Percentiles rank a stretch among this genome's conserved stretches.
These are phyloP conservation scores for Keiferia lycopersicella DNA, from an alignment of 2,888 invertebrate species.

Conservation along the genomic window DNA sequence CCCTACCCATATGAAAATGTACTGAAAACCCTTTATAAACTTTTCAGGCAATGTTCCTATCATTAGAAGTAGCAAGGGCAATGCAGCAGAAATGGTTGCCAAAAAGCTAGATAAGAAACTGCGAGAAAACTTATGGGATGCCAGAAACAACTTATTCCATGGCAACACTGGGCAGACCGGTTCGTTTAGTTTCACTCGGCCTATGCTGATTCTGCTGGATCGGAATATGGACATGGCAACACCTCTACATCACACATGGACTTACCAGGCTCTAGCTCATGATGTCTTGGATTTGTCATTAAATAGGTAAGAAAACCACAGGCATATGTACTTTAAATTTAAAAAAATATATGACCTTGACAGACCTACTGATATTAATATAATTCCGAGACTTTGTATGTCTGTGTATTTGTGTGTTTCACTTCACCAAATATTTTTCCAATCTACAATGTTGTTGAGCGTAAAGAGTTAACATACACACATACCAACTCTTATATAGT, in stretches of 20 bases:
- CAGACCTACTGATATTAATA: no score
- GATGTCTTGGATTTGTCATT: constrained; percentile 96
- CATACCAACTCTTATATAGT: no score
- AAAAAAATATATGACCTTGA: no score
- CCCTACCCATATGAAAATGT: no score
- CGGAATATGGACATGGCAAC: constrained; percentile 98
- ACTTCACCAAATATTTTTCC: neutral
- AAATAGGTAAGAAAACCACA: constrained; percentile 82
- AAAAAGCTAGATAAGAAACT: constrained; percentile 98
- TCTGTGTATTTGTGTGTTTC: no score
- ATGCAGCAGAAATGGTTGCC: constrained; percentile 99
- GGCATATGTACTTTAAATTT: no score
- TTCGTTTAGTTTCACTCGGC: constrained; percentile 93
- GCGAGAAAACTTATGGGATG: constrained; percentile 97
- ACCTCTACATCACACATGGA: constrained; percentile 99
- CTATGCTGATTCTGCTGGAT: constrained; percentile 95
- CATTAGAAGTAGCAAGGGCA: constrained; percentile 95
- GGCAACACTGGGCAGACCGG: constrained; percentile 90
- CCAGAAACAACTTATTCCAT: constrained; percentile 97
- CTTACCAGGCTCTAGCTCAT: constrained; percentile 98
- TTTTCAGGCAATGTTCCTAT: constrained; percentile 90
- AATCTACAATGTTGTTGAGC: neutral
- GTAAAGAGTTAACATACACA: no score
- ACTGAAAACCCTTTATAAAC: no score
- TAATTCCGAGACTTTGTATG: no score